A percentile compares a stretch with the other conserved stretches of the same genome.
These are phyloP conservation scores for Deroplatys truncata DNA, from an alignment of 2,888 invertebrate species.

Conservation along the genomic window DNA sequence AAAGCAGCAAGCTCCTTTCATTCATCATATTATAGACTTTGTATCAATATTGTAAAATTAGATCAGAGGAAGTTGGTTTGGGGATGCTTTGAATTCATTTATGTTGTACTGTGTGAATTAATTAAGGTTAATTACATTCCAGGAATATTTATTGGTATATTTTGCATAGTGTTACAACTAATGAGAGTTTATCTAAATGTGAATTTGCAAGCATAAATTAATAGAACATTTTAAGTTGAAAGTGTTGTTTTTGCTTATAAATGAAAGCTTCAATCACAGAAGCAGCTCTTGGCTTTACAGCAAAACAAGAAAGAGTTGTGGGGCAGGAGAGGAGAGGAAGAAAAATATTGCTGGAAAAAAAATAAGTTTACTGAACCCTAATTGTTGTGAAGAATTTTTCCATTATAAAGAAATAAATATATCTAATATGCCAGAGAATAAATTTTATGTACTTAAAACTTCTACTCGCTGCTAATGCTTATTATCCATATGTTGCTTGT, in stretches of 20 bases:
- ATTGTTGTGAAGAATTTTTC: background rate
- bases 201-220: background rate
- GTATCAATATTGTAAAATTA: background rate
- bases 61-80: background rate
- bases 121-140: background rate
- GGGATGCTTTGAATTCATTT: background rate
- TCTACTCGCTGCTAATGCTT: background rate
- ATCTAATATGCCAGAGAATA: background rate
- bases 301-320: background rate
- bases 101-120: background rate
- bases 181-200: background rate
- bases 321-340: too few species aligned
- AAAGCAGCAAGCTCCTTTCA: background rate
- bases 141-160: background rate
- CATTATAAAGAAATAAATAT: background rate
- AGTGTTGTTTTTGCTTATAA: too few species aligned
- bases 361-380: too few species aligned
- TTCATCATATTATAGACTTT: background rate
- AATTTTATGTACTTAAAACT: background rate
- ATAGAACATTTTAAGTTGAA: background rate
- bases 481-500: background rate
- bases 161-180: background rate
- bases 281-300: background rate
- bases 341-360: too few species aligned
- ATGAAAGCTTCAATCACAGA: too few species aligned